These are phyloP conservation scores for Lutjanus erythropterus DNA, from an alignment of 2,113 vertebrate species.

Conservation along the genomic window DNA sequence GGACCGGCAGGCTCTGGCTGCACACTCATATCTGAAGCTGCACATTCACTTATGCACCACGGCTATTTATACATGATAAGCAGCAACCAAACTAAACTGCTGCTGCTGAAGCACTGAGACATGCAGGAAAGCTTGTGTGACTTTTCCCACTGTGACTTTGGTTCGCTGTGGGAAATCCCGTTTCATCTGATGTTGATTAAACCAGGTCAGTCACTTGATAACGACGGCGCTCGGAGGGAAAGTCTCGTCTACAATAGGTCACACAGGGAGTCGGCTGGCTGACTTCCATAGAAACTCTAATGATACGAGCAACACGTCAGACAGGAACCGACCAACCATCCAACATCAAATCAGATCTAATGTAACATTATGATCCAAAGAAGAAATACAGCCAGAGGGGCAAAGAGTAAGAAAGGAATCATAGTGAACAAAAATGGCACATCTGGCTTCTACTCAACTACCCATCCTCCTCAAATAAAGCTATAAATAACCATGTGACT, in stretches of 20 bases:
- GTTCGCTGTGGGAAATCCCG: constrained; percentile 64
- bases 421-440: neutral
- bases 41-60: constrained; percentile 45
- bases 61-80: constrained; percentile 61
- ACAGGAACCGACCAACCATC: neutral
- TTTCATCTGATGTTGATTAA: constrained; percentile 64
- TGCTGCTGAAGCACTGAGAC: constrained; percentile 27
- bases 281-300: constrained; percentile 25
- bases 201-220: constrained; percentile 72
- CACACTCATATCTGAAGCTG: constrained; percentile 34
- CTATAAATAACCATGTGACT: neutral
- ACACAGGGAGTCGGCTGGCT: constrained; percentile 35
- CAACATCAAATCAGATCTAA: neutral
- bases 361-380: neutral
- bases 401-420: neutral
- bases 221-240: constrained; percentile 42
- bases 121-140: constrained; percentile 24
- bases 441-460: neutral
- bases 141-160: constrained; percentile 63
- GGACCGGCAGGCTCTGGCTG: neutral
- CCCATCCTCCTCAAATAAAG: neutral
- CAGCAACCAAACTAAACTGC: constrained; percentile 1
- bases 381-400: neutral
- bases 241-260: constrained; percentile 47
- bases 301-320: neutral